A percentile compares a stretch with the other conserved stretches of the same genome.
Evolutionary conservation across 2,888 invertebrate species (phyloP).

Genomic region (Chironomus tentans): DNA sequence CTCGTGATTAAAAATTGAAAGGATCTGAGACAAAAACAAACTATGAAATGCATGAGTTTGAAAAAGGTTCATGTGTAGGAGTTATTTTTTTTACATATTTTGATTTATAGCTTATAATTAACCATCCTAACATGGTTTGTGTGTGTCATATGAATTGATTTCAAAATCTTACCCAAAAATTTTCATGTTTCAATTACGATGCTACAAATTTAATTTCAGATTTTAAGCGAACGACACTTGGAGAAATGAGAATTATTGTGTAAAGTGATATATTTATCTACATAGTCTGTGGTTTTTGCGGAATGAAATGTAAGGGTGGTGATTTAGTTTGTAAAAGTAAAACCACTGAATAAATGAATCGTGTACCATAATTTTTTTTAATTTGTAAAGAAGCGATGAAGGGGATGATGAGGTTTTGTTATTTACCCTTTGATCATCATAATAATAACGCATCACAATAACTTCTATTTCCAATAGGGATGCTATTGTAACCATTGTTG

Average conservation of each 20-base stretch:
- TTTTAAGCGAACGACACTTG: not conserved
- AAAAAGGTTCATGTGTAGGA: not conserved
- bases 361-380: not conserved
- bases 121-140: constrained; percentile 16
- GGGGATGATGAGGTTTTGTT: constrained; percentile 21
- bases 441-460: constrained; percentile 19
- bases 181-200: not conserved
- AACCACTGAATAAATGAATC: constrained; percentile 7
- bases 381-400: not conserved
- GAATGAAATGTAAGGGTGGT: not conserved
- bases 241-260: not conserved
- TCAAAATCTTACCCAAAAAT: not conserved
- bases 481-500: not conserved
- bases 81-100: not conserved
- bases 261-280: not conserved
- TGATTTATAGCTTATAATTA: constrained; percentile 23
- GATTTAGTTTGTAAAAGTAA: not conserved
- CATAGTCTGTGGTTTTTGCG: constrained; percentile 4
- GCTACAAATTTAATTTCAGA: not conserved
- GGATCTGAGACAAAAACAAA: not conserved
- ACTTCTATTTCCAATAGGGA: not conserved
- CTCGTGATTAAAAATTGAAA: no score
- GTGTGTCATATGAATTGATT: constrained; percentile 20
- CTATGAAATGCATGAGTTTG: not conserved
- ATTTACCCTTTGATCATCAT: constrained; percentile 25